phyloP scores from a whole-genome alignment of 1,140 invertebrate genomes.

The Drosophila suzukii region DNA sequence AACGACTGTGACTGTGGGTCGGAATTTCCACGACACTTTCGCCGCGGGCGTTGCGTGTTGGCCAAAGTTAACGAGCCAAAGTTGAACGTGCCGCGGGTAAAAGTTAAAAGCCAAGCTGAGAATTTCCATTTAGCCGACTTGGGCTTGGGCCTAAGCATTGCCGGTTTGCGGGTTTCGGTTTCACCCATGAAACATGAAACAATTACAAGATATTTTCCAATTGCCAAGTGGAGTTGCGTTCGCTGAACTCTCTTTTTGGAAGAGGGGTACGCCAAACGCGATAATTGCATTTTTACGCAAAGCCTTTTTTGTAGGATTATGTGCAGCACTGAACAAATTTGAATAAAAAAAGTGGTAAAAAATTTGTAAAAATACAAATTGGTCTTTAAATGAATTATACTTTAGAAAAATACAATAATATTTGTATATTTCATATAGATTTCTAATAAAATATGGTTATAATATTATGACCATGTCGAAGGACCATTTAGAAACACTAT shows the following conservation, averaged over 20 bases:
- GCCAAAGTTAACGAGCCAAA: constrained; percentile 17
- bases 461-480: too few relatives aligned
- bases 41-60: constrained; percentile 63
- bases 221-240: constrained; percentile 36
- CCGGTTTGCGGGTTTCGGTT: constrained; percentile 32
- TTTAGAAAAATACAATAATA: too few relatives aligned
- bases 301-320: constrained; percentile 42
- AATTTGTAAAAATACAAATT: too few relatives aligned
- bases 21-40: constrained; percentile 68
- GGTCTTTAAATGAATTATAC: too few relatives aligned
- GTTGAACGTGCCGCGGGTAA: constrained; percentile 67
- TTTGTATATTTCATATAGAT: too few relatives aligned
- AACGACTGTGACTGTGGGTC: constrained; percentile 14
- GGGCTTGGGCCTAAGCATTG: constrained; percentile 21
- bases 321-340: constrained; percentile 8
- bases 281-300: constrained; percentile 36
- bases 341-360: neutral
- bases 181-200: constrained; percentile 42
- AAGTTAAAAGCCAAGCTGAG: constrained; percentile 64
- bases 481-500: too few relatives aligned
- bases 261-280: constrained; percentile 6
- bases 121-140: constrained; percentile 49
- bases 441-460: too few relatives aligned
- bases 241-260: constrained; percentile 39
- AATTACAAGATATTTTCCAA: constrained; percentile 53